These are phyloP conservation scores for Lethrus apterus DNA, from an alignment of 1,140 invertebrate species.

Conservation along the genomic window DNA sequence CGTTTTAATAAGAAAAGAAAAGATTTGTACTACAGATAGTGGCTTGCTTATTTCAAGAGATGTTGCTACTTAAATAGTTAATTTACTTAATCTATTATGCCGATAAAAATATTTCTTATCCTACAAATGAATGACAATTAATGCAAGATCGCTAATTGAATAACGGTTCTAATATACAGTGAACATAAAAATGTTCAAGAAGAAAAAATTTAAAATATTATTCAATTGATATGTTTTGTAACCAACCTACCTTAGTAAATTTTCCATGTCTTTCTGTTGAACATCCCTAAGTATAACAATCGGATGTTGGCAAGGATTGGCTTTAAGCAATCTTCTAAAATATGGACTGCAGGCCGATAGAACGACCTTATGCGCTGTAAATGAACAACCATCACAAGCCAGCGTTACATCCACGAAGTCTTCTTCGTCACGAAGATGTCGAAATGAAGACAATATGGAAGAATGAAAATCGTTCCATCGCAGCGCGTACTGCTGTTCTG, in stretches of 20 bases:
- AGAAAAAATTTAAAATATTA: no score
- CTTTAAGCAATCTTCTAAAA: conserved; percentile 81
- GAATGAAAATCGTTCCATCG: conserved; percentile 91
- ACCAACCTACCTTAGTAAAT: conserved; percentile 62
- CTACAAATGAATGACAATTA: no score
- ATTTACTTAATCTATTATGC: no score
- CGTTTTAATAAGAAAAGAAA: no score
- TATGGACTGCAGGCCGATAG: conserved; percentile 88
- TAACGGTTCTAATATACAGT: no score
- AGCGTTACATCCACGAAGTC: conserved; percentile 89
- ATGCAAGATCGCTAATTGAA: no score
- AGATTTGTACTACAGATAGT: no score
- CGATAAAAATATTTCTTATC: no score
- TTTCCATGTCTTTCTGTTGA: conserved; percentile 81
- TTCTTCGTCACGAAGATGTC: conserved; percentile 74
- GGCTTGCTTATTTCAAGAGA: no score
- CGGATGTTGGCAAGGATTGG: conserved; percentile 89
- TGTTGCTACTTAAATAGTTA: no score
- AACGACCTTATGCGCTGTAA: conserved; percentile 86
- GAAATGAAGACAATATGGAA: conserved; percentile 79
- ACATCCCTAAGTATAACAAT: conserved; percentile 89
- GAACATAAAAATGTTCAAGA: no score
- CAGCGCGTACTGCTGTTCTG: conserved; percentile 84
- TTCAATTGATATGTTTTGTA: neutral
- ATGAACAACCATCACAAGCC: conserved; percentile 80